Conservation (phyloP, 2,888 invertebrate species). For the Eristalis pertinax region DNA sequence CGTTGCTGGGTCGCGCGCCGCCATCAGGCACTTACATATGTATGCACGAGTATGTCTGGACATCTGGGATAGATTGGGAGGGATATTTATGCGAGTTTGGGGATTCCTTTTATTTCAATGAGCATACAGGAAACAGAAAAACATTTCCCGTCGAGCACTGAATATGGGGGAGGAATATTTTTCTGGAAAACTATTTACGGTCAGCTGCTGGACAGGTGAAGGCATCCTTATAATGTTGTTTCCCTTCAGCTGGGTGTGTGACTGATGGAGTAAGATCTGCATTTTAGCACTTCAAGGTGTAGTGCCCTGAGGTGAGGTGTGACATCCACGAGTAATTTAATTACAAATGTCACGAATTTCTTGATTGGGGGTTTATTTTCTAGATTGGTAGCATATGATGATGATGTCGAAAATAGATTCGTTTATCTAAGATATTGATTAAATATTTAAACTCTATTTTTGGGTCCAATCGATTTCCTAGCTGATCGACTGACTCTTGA, state of each 20-base stretch:
- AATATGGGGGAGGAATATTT: constrained; percentile 48
- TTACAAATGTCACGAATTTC: background rate
- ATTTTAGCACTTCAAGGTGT: constrained; percentile 4
- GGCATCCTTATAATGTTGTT: constrained; percentile 47
- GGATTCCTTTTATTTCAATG: constrained; percentile 63
- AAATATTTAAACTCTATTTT: too few species aligned
- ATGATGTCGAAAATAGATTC: background rate
- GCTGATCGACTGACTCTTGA: too few species aligned
- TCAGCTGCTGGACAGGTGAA: constrained; percentile 63
- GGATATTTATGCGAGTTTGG: constrained; percentile 64
- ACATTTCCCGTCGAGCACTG: constrained; percentile 9
- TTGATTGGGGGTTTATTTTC: background rate
- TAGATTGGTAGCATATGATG: background rate
- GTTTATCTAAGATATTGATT: background rate
- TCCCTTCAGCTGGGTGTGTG: constrained; percentile 6
- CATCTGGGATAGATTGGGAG: constrained; percentile 13
- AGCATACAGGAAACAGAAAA: constrained; percentile 39
- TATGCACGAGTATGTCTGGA: constrained; percentile 1
- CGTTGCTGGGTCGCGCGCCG: constrained; percentile 37
- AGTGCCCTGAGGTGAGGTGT: background rate
- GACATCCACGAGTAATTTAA: background rate
- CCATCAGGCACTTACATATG: constrained; percentile 10
- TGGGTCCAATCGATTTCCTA: too few species aligned
- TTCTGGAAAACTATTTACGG: constrained; percentile 65
- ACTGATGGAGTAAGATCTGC: constrained; percentile 45